phyloP scores from a whole-genome alignment of 2,888 invertebrate genomes.

The Anarsia innoxiella region DNA sequence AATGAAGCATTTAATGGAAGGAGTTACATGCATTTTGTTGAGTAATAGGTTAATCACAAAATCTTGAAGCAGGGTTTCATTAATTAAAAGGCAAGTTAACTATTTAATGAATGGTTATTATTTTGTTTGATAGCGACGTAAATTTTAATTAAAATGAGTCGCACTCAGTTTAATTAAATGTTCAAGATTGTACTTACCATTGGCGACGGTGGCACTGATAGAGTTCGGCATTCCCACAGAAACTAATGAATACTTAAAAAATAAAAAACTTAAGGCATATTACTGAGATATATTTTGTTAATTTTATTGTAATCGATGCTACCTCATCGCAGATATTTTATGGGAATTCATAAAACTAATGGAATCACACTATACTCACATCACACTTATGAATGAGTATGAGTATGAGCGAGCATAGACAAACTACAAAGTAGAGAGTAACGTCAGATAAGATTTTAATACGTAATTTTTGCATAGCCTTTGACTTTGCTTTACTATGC shows the following conservation, averaged over 20 bases:
- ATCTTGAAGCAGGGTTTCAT: no score
- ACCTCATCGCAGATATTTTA: conserved; percentile 56
- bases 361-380: conserved; percentile 45
- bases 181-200: conserved; percentile 48
- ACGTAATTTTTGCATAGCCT: no score
- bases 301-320: conserved; percentile 44
- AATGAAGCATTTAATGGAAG: no score
- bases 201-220: conserved; percentile 58
- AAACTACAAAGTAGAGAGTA: conserved; percentile 24
- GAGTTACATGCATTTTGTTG: no score
- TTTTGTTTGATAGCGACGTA: no score
- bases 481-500: no score
- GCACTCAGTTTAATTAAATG: conserved; percentile 34
- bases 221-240: conserved; percentile 65
- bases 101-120: no score
- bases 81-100: no score
- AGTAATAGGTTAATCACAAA: conserved; percentile 8
- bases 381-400: conserved; percentile 32
- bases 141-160: no score
- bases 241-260: conserved; percentile 40
- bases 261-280: conserved; percentile 66
- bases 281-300: conserved; percentile 46
- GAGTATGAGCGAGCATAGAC: conserved; percentile 24
- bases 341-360: conserved; percentile 29
- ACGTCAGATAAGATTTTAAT: conserved; percentile 18